Conservation (phyloP, 37 sponge, comb jelly and placozoan genomes). For the Cliona cf. orientalis region DNA sequence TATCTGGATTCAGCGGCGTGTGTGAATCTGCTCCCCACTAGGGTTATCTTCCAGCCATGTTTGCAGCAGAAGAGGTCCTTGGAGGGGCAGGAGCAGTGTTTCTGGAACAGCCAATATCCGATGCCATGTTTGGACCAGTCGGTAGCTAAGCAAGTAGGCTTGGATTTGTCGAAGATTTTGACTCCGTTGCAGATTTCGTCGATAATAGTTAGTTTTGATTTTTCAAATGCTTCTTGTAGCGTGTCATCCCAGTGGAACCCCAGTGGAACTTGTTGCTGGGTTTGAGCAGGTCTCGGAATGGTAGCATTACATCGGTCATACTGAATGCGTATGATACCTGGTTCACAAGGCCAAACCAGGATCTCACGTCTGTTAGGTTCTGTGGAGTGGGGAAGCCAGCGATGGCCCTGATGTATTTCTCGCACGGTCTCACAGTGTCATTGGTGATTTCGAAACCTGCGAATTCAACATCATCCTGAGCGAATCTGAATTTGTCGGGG, state of each 20-base stretch:
- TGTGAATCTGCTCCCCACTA: conserved; percentile 50
- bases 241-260: conserved; percentile 49
- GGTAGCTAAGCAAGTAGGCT: conserved; percentile 49
- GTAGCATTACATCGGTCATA: conserved; percentile 48
- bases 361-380: conserved; percentile 42
- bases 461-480: conserved; percentile 53
- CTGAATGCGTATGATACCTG: conserved; percentile 58
- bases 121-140: conserved; percentile 52
- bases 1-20: conserved; percentile 52
- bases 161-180: conserved; percentile 56
- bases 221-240: conserved; percentile 45
- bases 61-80: conserved; percentile 32
- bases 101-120: conserved; percentile 46
- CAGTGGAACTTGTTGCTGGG: conserved; percentile 46
- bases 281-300: conserved; percentile 50
- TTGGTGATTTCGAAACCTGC: conserved; percentile 56
- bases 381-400: conserved; percentile 31
- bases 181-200: conserved; percentile 30
- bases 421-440: conserved; percentile 51
- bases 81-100: conserved; percentile 38
- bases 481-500: conserved; percentile 44
- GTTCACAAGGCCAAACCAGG: conserved; percentile 53
- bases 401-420: conserved; percentile 55
- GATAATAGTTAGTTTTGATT: conserved; percentile 43
- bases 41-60: conserved; percentile 53